A percentile compares a stretch with the other conserved stretches of the same genome.
phyloP scores from a whole-genome alignment of 2,888 invertebrate species.

The Chymomyza caudatula region DNA sequence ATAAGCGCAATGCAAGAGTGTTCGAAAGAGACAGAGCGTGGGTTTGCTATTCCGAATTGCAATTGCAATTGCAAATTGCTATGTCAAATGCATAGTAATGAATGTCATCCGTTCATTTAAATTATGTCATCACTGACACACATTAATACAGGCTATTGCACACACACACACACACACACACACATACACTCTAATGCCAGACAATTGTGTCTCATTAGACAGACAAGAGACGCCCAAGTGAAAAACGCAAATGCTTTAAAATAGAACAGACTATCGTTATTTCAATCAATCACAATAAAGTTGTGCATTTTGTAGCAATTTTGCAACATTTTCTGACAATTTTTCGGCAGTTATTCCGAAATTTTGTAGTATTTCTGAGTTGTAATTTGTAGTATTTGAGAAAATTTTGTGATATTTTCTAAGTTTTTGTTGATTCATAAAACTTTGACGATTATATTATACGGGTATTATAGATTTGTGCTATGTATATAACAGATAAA shows the following conservation, averaged over 20 bases:
- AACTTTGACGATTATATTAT: too few relatives aligned
- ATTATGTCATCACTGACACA: conserved; percentile 63
- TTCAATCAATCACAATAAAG: neutral
- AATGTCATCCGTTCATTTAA: conserved; percentile 74
- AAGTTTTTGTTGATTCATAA: too few relatives aligned
- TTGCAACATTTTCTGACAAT: neutral
- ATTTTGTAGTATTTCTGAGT: too few relatives aligned
- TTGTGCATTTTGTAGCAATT: neutral
- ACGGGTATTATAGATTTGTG: too few relatives aligned
- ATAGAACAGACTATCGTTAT: neutral
- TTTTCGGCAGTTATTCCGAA: too few relatives aligned
- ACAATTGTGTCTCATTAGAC: conserved; percentile 60
- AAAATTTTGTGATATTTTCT: too few relatives aligned
- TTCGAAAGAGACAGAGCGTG: neutral
- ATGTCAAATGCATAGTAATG: conserved; percentile 63
- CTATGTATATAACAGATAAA: too few relatives aligned
- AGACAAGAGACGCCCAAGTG: neutral
- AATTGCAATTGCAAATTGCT: conserved; percentile 35
- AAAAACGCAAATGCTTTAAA: neutral
- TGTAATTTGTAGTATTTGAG: too few relatives aligned
- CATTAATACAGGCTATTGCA: conserved; percentile 19
- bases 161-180: conserved; percentile 26
- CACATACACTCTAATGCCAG: conserved; percentile 14
- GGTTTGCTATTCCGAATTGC: neutral
- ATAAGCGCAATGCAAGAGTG: neutral